Percentiles rank a stretch among this genome's conserved stretches.
phyloP scores from a whole-genome alignment of 2,797 vertebrate species.

The Steatocranus sp. region DNA sequence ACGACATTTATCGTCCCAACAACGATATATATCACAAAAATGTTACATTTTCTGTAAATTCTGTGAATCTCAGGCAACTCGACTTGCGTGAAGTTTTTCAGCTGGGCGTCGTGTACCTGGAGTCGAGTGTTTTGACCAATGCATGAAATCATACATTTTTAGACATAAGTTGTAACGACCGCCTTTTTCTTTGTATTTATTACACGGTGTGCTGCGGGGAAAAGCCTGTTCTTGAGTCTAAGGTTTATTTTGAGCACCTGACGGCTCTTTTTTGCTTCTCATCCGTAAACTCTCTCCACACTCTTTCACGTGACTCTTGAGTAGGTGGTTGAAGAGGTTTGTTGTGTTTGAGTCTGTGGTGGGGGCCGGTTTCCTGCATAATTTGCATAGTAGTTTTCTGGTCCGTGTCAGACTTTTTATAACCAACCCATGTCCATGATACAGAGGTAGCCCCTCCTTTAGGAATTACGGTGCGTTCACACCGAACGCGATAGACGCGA shows the following conservation, averaged over 20 bases:
- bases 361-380: too few species aligned
- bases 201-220: accelerated
- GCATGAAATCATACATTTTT: accelerated
- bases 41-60: background rate
- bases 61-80: background rate
- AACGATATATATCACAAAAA: accelerated
- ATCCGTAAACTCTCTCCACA: too few species aligned
- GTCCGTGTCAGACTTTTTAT: too few species aligned
- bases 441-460: too few species aligned
- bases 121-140: accelerated
- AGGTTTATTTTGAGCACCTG: background rate
- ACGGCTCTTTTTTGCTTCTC: background rate
- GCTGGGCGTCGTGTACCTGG: accelerated
- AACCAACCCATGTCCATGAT: too few species aligned
- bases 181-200: background rate
- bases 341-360: too few species aligned
- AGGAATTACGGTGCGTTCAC: too few species aligned
- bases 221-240: background rate
- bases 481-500: too few species aligned
- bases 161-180: background rate
- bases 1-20: background rate
- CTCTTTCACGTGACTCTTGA: too few species aligned
- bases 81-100: background rate
- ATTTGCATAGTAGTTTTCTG: too few species aligned
- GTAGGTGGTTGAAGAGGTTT: too few species aligned